These are phyloP conservation scores for Tridacna gigas DNA, from an alignment of 2,888 invertebrate genomes.

Conservation along the genomic window DNA sequence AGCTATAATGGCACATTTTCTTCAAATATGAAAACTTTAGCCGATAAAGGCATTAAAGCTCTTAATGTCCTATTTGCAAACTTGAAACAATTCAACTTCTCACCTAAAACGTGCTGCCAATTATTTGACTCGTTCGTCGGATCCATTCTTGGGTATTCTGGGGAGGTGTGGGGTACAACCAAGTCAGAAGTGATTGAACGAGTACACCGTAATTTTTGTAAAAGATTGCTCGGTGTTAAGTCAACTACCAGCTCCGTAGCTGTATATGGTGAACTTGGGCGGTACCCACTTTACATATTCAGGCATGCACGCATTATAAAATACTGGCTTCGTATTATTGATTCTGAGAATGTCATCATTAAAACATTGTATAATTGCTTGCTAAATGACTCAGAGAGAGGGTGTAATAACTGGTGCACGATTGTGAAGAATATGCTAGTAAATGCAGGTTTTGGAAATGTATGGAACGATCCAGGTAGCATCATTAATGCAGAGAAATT, in stretches of 20 bases:
- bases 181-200: constrained; percentile 33
- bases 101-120: constrained; percentile 7
- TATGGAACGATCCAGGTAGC: neutral
- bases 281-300: constrained; percentile 30
- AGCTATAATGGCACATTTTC: constrained; percentile 37
- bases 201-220: constrained; percentile 37
- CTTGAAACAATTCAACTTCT: constrained; percentile 14
- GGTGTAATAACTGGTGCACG: constrained; percentile 10
- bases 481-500: constrained; percentile 11
- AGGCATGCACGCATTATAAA: constrained; percentile 26
- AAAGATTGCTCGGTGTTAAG: constrained; percentile 33
- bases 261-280: constrained; percentile 36
- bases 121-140: constrained; percentile 37
- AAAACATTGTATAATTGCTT: constrained; percentile 4
- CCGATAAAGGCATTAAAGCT: constrained; percentile 35
- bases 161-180: constrained; percentile 18
- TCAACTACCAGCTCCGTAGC: constrained; percentile 14
- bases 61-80: constrained; percentile 24
- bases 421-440: constrained; percentile 16
- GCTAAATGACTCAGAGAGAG: neutral
- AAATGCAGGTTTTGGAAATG: constrained; percentile 19
- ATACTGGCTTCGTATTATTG: constrained; percentile 27
- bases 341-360: constrained; percentile 27
- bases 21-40: constrained; percentile 16
- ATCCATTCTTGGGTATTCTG: constrained; percentile 20